A percentile compares a stretch with the other conserved stretches of the same genome.
These are phyloP conservation scores for Entelurus aequoreus DNA, from an alignment of 2,113 vertebrate species.

Conservation along the genomic window DNA sequence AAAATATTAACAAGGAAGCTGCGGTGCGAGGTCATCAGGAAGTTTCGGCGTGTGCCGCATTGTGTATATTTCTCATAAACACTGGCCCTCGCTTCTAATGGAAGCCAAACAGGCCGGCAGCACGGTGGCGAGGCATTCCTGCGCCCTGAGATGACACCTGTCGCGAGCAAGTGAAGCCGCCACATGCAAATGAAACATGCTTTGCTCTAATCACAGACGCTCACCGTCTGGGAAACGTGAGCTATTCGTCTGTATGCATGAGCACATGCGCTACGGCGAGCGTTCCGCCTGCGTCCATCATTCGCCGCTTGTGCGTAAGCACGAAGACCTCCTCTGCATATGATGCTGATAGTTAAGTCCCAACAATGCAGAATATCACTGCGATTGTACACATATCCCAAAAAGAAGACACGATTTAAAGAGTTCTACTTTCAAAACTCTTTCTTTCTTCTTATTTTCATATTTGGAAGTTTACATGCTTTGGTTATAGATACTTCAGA, in stretches of 20 bases:
- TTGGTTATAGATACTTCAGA: not conserved
- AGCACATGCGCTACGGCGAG: conserved; percentile 58
- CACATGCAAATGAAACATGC: conserved; percentile 66
- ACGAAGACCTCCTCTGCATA: conserved; percentile 49
- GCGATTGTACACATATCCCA: conserved; percentile 40
- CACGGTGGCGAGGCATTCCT: conserved; percentile 31
- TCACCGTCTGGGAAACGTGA: conserved; percentile 18
- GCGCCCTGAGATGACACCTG: conserved; percentile 13
- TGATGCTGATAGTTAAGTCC: conserved; percentile 54
- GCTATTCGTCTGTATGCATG: conserved; percentile 59
- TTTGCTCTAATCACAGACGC: conserved; percentile 41
- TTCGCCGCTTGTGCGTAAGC: conserved; percentile 55
- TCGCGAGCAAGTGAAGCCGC: conserved; percentile 20
- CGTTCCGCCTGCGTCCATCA: conserved; percentile 30
- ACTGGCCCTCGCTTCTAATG: conserved; percentile 54
- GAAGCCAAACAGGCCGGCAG: conserved; percentile 52
- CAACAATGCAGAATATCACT: conserved; percentile 25
- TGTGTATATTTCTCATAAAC: conserved; percentile 47
- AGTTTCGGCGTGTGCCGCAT: conserved; percentile 30
- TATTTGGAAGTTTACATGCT: not conserved
- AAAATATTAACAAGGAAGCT: conserved; percentile 57
- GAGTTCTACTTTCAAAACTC: not conserved
- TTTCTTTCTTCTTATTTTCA: not conserved
- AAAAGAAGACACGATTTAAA: conserved; percentile 3
- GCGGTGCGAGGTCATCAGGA: conserved; percentile 36